phyloP scores from a whole-genome alignment of 2,113 vertebrate genomes.

The Alethe castanea region DNA sequence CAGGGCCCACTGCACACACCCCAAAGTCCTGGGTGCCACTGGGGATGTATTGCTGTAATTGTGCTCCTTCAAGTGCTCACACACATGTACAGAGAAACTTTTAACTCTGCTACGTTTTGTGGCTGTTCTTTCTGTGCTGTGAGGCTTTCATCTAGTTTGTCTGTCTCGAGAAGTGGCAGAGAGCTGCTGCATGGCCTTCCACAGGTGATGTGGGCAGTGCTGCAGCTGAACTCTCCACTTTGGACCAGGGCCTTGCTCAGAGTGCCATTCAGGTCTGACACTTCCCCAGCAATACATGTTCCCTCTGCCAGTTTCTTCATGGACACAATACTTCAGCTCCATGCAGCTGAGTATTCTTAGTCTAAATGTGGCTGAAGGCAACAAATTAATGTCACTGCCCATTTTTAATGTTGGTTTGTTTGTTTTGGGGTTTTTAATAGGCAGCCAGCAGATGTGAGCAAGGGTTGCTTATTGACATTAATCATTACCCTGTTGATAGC shows the following conservation, averaged over 20 bases:
- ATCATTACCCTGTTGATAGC: conserved; percentile 46
- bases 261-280: neutral
- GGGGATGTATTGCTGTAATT: neutral
- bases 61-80: neutral
- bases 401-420: neutral
- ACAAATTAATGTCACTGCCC: neutral
- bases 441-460: conserved; percentile 30
- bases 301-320: neutral
- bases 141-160: neutral
- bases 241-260: neutral
- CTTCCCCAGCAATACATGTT: neutral
- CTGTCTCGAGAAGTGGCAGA: neutral
- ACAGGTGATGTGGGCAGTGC: neutral
- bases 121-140: neutral
- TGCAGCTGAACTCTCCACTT: neutral
- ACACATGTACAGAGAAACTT: neutral
- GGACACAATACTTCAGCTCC: neutral
- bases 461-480: conserved; percentile 38
- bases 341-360: neutral
- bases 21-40: neutral
- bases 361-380: neutral
- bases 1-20: rapidly evolving
- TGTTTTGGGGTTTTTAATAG: neutral
- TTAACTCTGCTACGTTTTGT: neutral
- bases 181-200: neutral